Base-by-base conservation (phyloP, 2,797 vertebrate genomes). In the Coregonus suidteri region DNA sequence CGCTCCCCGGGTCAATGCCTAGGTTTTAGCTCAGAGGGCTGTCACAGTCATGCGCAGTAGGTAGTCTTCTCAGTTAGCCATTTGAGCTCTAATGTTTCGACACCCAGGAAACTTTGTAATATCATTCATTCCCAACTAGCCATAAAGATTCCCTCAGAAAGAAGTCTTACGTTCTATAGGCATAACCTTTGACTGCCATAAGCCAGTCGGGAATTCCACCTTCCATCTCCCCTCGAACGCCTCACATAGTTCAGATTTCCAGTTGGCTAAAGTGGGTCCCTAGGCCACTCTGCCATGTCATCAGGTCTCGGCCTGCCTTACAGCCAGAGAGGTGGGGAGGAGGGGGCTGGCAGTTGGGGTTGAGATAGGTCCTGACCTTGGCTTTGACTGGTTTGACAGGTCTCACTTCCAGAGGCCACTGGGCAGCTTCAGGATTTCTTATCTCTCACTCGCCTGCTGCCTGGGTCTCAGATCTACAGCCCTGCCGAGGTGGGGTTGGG, bases 331-430 rank as follows among this genome's bases (percentile, higher is more conserved):
- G 14, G 35, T 15, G 20, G 74, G n/a, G 65, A 6, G 47, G 30
- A 15, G 25, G 51, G 16, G 16, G 11, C 6, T 52, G 47, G 18
- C 6, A 11, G 66, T 47, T 18, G 25, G 14, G 62, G 16, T 75
- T 52, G 35, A 52, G 78, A 4, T 72, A 75, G 90, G 91, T 91
- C 56, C 73, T 73, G 84, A 91, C 91, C 88, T 90, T 85, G 87
- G 86, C 83, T 89, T 79, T 81, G 77, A 81, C 31, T 54, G 18
- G 6, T 7, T 5, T 59, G 56, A 59, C 18, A n/a, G 31, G 78
- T 80, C 79, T 51, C 52, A 82, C 79, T 88, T 81, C 82, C 83
- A 76, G 77, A 80, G 76, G 72, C 31, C 67, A 41, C 20, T 52
- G 35, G 70, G 18, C n/a, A 65, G 62, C 35, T 7, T n/a, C 64